These are phyloP conservation scores for Enteromius unitaeniatus DNA, from an alignment of 2,797 vertebrate genomes.

Conservation along the genomic window DNA sequence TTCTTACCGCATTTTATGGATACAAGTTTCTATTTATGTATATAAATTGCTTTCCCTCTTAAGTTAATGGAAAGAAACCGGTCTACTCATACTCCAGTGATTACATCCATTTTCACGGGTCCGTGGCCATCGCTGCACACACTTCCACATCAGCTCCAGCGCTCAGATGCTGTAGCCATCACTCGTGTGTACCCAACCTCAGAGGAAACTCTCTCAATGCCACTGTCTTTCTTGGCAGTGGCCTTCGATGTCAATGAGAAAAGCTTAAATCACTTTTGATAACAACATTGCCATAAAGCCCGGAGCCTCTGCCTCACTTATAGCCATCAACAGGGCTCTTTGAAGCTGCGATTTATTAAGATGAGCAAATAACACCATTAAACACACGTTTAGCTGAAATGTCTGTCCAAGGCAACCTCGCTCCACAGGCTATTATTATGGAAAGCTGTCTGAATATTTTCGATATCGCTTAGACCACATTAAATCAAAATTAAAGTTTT, in stretches of 20 bases:
- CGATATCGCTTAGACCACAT: neutral
- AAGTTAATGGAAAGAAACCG: conserved; percentile 14
- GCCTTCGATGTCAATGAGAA: conserved; percentile 52
- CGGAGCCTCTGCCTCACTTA: conserved; percentile 27
- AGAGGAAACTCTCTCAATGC: conserved; percentile 47
- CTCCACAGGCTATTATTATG: conserved; percentile 25
- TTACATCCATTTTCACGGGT: neutral
- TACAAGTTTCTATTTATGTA: conserved; percentile 3
- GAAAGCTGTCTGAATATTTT: conserved; percentile 1
- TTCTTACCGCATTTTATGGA: neutral
- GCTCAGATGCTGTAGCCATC: conserved; percentile 20
- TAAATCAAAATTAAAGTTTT: neutral
- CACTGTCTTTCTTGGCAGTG: conserved; percentile 36
- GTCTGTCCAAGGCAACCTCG: conserved; percentile 28
- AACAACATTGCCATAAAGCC: conserved; percentile 47
- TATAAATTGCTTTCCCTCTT: conserved; percentile 6
- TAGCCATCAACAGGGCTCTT: conserved; percentile 45
- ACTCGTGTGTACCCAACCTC: conserved; percentile 37
- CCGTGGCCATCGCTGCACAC: neutral
- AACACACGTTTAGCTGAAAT: conserved; percentile 45
- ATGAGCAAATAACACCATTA: conserved; percentile 39
- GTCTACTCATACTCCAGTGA: neutral
- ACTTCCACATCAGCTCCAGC: neutral
- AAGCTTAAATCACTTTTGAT: conserved; percentile 54
- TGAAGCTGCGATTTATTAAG: conserved; percentile 53